Base-by-base conservation (phyloP, 2,888 invertebrate species). In the Eilema griseolum region DNA sequence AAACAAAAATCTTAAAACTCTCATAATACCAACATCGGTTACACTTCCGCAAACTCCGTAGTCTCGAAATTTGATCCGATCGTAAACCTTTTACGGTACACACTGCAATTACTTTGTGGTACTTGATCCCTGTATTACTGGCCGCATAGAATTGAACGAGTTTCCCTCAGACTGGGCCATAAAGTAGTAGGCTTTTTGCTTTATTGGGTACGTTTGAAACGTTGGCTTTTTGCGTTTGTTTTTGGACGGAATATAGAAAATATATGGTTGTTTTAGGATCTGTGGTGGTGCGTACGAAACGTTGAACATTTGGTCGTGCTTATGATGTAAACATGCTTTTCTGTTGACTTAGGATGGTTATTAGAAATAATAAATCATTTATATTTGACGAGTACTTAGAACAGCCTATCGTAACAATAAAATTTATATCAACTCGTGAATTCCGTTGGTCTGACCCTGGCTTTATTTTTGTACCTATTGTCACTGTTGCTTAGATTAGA, bases 41-140 rank as follows among this genome's bases (percentile, higher is more conserved):
- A 31, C 31, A 31, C 23, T 23, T 23, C 52, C 31, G 4, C 10
- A 56, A 33, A 33, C 56, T 33, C 57, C 31, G 16, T 4, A 57
- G 46, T 23, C 23, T 64, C 28, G 26, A 63, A 20, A 63, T 46
- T 46, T n/a, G 56, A 65, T 7, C 23, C 14, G 33, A 66, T 61
- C 71, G 69, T 80, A 81, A 68, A 74, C 56, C 62, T 81, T 78
- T 80, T 80, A 81, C 74, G 81, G 71, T 11, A 61, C 64, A 41
- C 76, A 37, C 41, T 69, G 63, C 79, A 73, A 81, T 80, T 76
- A 81, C 79, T 79, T 70, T 73, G 74, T 60, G 74, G 73, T 14
- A 56, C 56, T 62, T 57, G 64, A 81, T 79, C 74, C 68, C 20
- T 37, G 63, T 60, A 62, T 65, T 61, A 57, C 70, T 37, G 56